phyloP scores from a whole-genome alignment of 2,113 vertebrate genomes.

The Andinoacara biseriatus region DNA sequence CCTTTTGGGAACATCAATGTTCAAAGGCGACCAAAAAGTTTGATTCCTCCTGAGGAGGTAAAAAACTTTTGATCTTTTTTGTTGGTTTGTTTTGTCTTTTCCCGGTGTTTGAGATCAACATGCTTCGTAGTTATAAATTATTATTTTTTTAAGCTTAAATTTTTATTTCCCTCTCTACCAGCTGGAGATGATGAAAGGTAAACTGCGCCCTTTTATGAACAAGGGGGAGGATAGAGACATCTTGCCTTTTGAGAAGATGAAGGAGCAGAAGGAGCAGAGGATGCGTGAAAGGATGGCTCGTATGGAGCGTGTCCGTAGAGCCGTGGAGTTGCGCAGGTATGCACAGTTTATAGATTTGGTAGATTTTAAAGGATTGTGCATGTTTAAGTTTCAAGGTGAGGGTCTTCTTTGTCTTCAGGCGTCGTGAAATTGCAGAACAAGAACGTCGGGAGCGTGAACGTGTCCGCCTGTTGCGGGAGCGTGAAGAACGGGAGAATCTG shows the following conservation, averaged over 20 bases:
- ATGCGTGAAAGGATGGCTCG: constrained; percentile 90
- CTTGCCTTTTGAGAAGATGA: constrained; percentile 97
- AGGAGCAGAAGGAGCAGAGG: constrained; percentile 96
- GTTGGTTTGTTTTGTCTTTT: too few relatives aligned
- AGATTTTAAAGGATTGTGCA: neutral
- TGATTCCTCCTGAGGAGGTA: constrained; percentile 82
- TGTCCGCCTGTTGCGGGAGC: constrained; percentile 88
- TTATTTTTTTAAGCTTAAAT: neutral
- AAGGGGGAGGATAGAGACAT: constrained; percentile 88
- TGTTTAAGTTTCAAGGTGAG: neutral
- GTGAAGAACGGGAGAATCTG: constrained; percentile 92
- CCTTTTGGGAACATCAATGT: constrained; percentile 68
- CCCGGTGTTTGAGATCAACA: neutral
- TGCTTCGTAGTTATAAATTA: neutral
- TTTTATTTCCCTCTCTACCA: constrained; percentile 9
- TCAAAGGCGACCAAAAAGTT: constrained; percentile 78
- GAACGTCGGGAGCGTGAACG: constrained; percentile 89
- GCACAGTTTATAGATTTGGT: neutral
- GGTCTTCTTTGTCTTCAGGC: constrained; percentile 72
- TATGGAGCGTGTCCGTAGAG: constrained; percentile 88
- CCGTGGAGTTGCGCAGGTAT: constrained; percentile 92
- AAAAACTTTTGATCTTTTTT: neutral
- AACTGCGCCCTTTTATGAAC: constrained; percentile 83
- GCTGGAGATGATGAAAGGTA: constrained; percentile 84
- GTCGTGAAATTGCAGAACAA: constrained; percentile 90